Percentiles rank a stretch among this genome's conserved stretches.
phyloP scores from a whole-genome alignment of 2,888 invertebrate genomes.

The Tetranychus truncatus region DNA sequence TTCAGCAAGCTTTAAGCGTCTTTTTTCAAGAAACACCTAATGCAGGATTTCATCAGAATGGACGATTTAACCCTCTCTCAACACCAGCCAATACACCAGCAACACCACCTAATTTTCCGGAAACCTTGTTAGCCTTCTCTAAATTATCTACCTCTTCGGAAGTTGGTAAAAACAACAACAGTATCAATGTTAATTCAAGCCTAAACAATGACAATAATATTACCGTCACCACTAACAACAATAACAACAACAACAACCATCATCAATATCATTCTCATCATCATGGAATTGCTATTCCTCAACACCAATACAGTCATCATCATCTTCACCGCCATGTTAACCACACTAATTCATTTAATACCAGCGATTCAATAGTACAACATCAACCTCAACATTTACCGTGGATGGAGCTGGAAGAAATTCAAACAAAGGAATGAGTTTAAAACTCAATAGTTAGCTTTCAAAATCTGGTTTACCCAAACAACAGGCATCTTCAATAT shows the following conservation, averaged over 20 bases:
- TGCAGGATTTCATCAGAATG: neutral
- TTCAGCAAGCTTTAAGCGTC: slow-evolving; percentile 76
- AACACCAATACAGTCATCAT: neutral
- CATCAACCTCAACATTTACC: too few species aligned
- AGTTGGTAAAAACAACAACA: neutral
- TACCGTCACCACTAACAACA: neutral
- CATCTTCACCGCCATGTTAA: neutral
- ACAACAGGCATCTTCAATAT: too few species aligned
- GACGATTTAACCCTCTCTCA: slow-evolving; percentile 10
- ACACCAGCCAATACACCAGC: slow-evolving; percentile 86
- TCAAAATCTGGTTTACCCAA: too few species aligned
- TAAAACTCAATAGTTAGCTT: too few species aligned
- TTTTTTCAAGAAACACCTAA: slow-evolving; percentile 64
- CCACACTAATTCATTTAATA: neutral
- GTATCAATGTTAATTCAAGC: neutral
- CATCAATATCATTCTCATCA: neutral
- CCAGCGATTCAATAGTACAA: too few species aligned
- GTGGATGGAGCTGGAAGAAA: too few species aligned
- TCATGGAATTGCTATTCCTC: neutral
- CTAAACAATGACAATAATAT: neutral
- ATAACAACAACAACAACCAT: neutral
- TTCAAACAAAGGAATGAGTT: too few species aligned
- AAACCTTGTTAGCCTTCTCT: slow-evolving; percentile 67
- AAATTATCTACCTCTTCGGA: slow-evolving; percentile 39
- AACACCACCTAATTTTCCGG: slow-evolving; percentile 82